phyloP scores from a whole-genome alignment of 2,888 invertebrate species.

The Axea sp. region DNA sequence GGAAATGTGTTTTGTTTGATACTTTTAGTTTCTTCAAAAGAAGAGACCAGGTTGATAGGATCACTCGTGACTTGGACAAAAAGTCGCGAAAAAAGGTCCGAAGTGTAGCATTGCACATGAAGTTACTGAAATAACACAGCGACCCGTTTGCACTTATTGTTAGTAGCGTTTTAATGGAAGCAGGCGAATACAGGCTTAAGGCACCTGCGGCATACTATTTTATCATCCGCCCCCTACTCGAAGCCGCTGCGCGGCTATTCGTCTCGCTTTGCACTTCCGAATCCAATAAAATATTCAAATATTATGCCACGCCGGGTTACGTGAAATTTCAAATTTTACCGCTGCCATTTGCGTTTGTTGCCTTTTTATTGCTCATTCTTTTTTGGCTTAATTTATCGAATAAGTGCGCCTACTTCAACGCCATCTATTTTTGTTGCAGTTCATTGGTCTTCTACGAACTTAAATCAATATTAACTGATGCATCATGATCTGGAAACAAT shows the following conservation, averaged over 20 bases:
- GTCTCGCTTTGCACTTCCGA: constrained; percentile 38
- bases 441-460: too few relatives aligned
- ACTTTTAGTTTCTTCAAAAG: too few relatives aligned
- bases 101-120: constrained; percentile 31
- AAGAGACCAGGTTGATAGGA: too few relatives aligned
- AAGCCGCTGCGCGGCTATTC: constrained; percentile 18
- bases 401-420: constrained; percentile 9
- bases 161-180: constrained; percentile 39
- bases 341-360: not conserved
- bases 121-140: constrained; percentile 44
- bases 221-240: constrained; percentile 39
- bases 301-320: constrained; percentile 1
- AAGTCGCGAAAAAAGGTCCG: constrained; percentile 8
- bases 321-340: constrained; percentile 6
- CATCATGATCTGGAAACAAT: too few relatives aligned
- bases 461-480: too few relatives aligned
- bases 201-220: constrained; percentile 55
- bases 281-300: constrained; percentile 37
- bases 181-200: constrained; percentile 24
- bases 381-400: constrained; percentile 8
- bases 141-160: constrained; percentile 59
- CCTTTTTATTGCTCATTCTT: constrained; percentile 13
- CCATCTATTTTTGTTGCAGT: constrained; percentile 9
- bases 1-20: too few relatives aligned
- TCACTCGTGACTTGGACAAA: constrained; percentile 15